Base-by-base conservation (phyloP, 2,113 vertebrate genomes). In the Equus quagga region DNA sequence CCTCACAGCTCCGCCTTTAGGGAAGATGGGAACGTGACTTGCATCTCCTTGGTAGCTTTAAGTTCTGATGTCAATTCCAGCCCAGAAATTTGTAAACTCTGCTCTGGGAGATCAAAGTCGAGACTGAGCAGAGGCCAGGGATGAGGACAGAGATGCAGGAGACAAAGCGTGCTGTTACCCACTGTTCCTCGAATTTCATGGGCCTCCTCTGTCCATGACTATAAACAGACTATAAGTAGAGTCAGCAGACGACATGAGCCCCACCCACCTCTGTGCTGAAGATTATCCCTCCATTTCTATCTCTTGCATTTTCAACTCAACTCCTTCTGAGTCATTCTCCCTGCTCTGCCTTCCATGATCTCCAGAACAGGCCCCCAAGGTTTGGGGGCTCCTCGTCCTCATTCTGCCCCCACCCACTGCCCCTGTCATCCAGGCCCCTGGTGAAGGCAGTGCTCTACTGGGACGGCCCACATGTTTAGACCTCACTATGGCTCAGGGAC, bases 1-100 rank as follows among this genome's bases (percentile, higher is more conserved):
- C 80, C 62, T 85, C 92, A 94, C 95, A 98, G 69, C 9, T 85
- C 23, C 8, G 31, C 9, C 64, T 81, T 31, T 28, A 81, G 23
- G 70, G 41, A 41, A 21, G 31, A 80, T 11, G 4, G 65, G 18
- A 75, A 49, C 23, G 28, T 49, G 31, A 51, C 49, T 70, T 28
- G 28, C 21, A 9, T 88, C 6, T 26, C 24, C 31, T 41, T 60
- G 67, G 65, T 75, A 10, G 14, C 46, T 75, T 67, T 80, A 79
- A 54, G 28, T 60, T 28, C 17, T 26, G 21, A 51, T 80, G 31
- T 79, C 64, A 60, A 80, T 83, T 67, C 4, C 46, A 51, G 23
- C 8, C 8, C 26, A 54, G 58, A 82, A 83, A 82, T 56, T 73
- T 73, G 14, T 15, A 83, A 58, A 28, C 28, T 24, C 14, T 75